These are phyloP conservation scores for Calliphora vomitoria DNA, from an alignment of 2,888 invertebrate genomes.

Conservation along the genomic window DNA sequence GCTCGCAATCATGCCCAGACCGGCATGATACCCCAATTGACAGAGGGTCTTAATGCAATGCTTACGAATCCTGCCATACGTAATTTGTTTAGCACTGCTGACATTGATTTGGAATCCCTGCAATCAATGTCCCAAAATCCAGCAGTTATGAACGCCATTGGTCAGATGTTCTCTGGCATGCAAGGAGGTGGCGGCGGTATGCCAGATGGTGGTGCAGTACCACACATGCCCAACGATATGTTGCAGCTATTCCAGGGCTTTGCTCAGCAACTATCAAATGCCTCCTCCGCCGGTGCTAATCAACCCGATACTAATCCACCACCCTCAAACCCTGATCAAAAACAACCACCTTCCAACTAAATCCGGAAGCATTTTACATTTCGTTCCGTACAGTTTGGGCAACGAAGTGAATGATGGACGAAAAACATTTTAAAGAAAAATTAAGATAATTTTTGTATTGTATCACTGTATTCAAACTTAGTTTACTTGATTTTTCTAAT, in stretches of 20 bases:
- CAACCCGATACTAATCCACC: slow-evolving; percentile 56
- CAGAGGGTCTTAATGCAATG: slow-evolving; percentile 80
- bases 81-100: slow-evolving; percentile 80
- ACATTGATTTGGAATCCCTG: slow-evolving; percentile 80
- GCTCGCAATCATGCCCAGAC: slow-evolving; percentile 77
- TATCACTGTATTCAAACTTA: slow-evolving; percentile 38
- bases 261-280: slow-evolving; percentile 78
- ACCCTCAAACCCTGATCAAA: slow-evolving; percentile 74
- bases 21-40: slow-evolving; percentile 76
- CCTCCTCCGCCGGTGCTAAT: slow-evolving; percentile 71
- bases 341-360: slow-evolving; percentile 77
- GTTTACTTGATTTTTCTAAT: slow-evolving; percentile 26
- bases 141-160: slow-evolving; percentile 79
- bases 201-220: slow-evolving; percentile 66
- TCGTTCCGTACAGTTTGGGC: slow-evolving; percentile 14
- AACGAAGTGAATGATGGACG: background rate
- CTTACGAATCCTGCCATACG: slow-evolving; percentile 81
- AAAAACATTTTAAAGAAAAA: slow-evolving; percentile 20
- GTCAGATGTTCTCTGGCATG: slow-evolving; percentile 78
- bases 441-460: slow-evolving; percentile 24
- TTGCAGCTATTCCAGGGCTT: slow-evolving; percentile 81
- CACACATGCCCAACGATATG: slow-evolving; percentile 79
- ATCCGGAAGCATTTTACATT: background rate
- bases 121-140: slow-evolving; percentile 81
- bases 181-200: slow-evolving; percentile 72